Percentiles rank a stretch among this genome's conserved stretches.
phyloP scores from a whole-genome alignment of 2,113 vertebrate genomes.

The Fregetta grallaria region DNA sequence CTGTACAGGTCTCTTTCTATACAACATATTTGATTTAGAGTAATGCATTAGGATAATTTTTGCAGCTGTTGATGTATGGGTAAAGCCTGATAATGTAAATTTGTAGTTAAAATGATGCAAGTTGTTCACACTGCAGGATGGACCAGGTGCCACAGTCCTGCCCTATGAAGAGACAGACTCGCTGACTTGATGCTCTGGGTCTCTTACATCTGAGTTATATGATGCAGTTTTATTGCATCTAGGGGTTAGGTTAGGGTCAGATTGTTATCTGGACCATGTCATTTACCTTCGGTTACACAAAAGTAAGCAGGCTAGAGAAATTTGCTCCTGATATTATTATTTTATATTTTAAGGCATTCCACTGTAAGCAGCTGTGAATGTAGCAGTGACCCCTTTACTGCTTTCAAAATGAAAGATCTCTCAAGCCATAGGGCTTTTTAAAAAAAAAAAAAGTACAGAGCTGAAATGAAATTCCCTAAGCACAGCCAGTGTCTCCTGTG shows the following conservation, averaged over 20 bases:
- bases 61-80: background rate
- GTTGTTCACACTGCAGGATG: background rate
- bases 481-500: background rate
- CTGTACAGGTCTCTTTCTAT: background rate
- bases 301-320: background rate
- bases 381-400: constrained; percentile 30
- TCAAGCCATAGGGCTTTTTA: background rate
- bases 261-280: background rate
- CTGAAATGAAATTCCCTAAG: constrained; percentile 52
- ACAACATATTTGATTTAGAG: background rate
- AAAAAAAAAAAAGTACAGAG: background rate
- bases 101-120: background rate
- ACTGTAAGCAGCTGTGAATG: constrained; percentile 1
- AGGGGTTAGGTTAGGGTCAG: background rate
- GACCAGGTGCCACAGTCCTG: background rate
- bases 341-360: constrained; percentile 34
- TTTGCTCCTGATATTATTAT: background rate
- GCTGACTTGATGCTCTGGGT: background rate
- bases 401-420: constrained; percentile 54
- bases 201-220: background rate
- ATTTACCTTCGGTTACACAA: background rate
- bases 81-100: background rate
- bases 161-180: background rate
- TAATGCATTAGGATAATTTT: background rate
- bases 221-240: background rate